Base-by-base conservation (phyloP, 1,140 invertebrate genomes). In the Drosophila bocqueti region DNA sequence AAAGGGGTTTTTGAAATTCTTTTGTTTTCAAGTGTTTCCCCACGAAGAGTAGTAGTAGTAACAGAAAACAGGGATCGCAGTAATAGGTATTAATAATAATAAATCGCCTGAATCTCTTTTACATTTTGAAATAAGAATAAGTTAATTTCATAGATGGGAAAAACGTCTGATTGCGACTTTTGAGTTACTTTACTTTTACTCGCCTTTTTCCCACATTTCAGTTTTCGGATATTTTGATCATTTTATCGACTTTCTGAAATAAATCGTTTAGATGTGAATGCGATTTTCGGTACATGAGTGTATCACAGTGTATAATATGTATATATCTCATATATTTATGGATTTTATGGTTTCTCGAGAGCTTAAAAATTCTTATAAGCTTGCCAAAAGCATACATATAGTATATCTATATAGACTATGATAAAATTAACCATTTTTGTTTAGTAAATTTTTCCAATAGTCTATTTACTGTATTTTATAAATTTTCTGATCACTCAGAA, bases 1-100 rank as follows among this genome's bases (percentile, higher is more conserved):
- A 67, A 54, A 45, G 63, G 21, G 38, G 64, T 24, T 71, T 71
- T 55, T 54, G 3, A 54, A 71, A 68, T 29, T 46, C 24, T 18
- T 67, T 46, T 71, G 47, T 16, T 40, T 54, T 67, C n/a, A 31
- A 40, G 15, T 54, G 21, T 29, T 52, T 31, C 24, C 13, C 10
- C 16, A 13, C 11, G 16, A 26, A 31, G n/a, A 43, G n/a, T 55
- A 26, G 38, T 38, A 43, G n/a, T 55, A 26, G 38, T 38, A 67
- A 36, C 16, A 24, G 2, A 11, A 29, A 36, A 10, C n/a, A 36
- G 11, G 9, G 11, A 54, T 54, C 31, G 31, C 4, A 36, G 18
- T 38, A 24, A 38, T 10, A n/a, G 4, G 10, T 9, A n/a, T 6
- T 31, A 31, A 11, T 18, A 3, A 26, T 4, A 59, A 26, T 15